Evolutionary conservation across 2,888 invertebrate species (phyloP).

Genomic region (Drosophila tanythrix): DNA sequence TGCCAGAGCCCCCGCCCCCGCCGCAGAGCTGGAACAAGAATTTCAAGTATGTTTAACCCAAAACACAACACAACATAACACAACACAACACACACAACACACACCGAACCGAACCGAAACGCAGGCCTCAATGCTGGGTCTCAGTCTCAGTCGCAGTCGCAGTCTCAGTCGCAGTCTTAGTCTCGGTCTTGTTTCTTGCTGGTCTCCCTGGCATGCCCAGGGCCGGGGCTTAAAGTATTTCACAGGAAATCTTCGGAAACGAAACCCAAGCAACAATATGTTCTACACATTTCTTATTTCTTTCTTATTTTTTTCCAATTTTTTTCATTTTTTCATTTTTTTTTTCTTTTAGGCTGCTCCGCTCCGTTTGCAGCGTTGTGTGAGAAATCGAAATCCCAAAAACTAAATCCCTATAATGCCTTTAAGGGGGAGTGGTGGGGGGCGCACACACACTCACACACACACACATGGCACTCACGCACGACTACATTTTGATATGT

Average conservation of each 20-base stretch:
- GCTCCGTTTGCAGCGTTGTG: conserved; percentile 48
- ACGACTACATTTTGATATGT: conserved; percentile 63
- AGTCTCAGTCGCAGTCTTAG: conserved; percentile 5
- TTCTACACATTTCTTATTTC: conserved; percentile 74
- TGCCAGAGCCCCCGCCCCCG: conserved; percentile 28
- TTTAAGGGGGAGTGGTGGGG: conserved; percentile 52
- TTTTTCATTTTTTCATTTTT: conserved; percentile 23
- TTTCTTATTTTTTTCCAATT: conserved; percentile 33
- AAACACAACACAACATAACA: conserved; percentile 59
- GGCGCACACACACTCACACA: conserved; percentile 22
- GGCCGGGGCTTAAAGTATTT: conserved; percentile 78
- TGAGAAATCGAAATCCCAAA: conserved; percentile 82
- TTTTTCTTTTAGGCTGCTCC: conserved; percentile 15
- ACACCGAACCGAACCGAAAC: conserved; percentile 24
- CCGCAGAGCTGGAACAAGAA: conserved; percentile 73
- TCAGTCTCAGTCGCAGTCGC: conserved; percentile 8
- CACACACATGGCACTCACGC: conserved; percentile 47
- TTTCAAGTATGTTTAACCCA: conserved; percentile 82
- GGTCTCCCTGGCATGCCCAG: conserved; percentile 46
- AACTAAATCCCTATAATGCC: conserved; percentile 81
- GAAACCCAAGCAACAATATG: conserved; percentile 77
- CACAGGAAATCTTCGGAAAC: conserved; percentile 81
- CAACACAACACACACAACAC: conserved; percentile 30
- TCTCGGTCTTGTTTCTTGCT: conserved; percentile 31
- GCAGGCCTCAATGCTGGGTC: conserved; percentile 32